These are phyloP conservation scores for Leucoptera coffeella DNA, from an alignment of 2,888 invertebrate genomes.

Conservation along the genomic window DNA sequence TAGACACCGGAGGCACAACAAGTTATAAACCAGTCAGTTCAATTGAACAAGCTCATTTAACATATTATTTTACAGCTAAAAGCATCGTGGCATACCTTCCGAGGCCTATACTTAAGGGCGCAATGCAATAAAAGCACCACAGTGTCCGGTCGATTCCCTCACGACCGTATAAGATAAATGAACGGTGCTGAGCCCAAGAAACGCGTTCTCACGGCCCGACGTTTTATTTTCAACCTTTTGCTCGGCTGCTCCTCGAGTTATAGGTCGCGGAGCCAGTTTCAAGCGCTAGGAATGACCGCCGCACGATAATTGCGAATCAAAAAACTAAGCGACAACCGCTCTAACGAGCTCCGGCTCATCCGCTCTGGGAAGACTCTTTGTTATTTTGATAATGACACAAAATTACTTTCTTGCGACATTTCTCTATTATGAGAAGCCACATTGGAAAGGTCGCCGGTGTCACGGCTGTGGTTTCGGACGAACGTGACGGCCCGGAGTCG, in stretches of 20 bases:
- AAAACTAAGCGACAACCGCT: constrained; percentile 31
- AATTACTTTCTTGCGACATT: no score
- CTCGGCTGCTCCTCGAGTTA: constrained; percentile 42
- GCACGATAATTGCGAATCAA: constrained; percentile 25
- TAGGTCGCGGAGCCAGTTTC: constrained; percentile 32
- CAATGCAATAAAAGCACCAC: constrained; percentile 47
- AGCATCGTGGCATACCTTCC: constrained; percentile 26
- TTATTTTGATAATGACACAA: no score
- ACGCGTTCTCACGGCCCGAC: constrained; percentile 50
- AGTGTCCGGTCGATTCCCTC: constrained; percentile 42
- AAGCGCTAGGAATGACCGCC: constrained; percentile 37
- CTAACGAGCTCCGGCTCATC: constrained; percentile 32
- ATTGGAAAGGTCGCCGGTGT: no score
- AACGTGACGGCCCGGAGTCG: constrained; percentile 20
- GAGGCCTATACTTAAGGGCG: constrained; percentile 47
- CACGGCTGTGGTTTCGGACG: constrained; percentile 13
- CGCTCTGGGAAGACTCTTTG: no score
- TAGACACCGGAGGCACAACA: constrained; percentile 2
- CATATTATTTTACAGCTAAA: constrained; percentile 30
- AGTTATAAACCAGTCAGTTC: constrained; percentile 1
- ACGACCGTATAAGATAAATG: constrained; percentile 52
- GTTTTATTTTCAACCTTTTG: constrained; percentile 44
- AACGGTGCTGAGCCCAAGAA: constrained; percentile 24
- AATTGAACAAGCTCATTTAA: constrained; percentile 17
- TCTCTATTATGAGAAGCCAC: no score